Conservation (phyloP, 2,113 vertebrate species). For the Rousettus leschenaultii region DNA sequence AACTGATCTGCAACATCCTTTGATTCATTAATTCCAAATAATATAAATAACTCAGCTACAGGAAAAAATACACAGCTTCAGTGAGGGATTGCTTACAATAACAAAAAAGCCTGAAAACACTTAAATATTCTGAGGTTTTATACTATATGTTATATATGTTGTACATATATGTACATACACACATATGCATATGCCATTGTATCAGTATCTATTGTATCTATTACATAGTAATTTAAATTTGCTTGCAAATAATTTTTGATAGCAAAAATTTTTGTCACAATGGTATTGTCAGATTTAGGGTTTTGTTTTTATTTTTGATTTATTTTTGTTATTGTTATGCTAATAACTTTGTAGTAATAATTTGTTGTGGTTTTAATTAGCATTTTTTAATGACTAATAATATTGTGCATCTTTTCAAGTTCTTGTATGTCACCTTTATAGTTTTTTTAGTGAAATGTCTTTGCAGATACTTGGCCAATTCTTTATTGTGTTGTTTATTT, state of each 20-base stretch:
- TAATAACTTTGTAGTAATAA: background rate
- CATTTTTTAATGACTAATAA: background rate
- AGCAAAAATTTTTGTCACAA: background rate
- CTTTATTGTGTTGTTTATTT: background rate
- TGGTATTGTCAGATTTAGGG: background rate
- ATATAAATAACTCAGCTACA: background rate
- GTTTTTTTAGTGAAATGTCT: background rate
- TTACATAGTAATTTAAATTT: background rate
- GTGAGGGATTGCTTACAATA: background rate
- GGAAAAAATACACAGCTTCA: background rate
- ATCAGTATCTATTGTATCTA: background rate
- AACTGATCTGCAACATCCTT: background rate
- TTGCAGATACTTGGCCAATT: background rate
- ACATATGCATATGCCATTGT: background rate
- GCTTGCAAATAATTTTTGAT: background rate
- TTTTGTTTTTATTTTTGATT: background rate
- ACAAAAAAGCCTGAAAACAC: background rate
- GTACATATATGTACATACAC: background rate
- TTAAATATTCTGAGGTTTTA: background rate
- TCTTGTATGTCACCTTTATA: background rate
- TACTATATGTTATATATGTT: background rate
- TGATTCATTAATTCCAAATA: background rate
- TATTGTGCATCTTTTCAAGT: background rate
- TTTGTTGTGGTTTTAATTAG: background rate
- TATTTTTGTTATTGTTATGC: background rate